Conservation (phyloP, 2,797 vertebrate species). For the Micromesistius poutassou region DNA sequence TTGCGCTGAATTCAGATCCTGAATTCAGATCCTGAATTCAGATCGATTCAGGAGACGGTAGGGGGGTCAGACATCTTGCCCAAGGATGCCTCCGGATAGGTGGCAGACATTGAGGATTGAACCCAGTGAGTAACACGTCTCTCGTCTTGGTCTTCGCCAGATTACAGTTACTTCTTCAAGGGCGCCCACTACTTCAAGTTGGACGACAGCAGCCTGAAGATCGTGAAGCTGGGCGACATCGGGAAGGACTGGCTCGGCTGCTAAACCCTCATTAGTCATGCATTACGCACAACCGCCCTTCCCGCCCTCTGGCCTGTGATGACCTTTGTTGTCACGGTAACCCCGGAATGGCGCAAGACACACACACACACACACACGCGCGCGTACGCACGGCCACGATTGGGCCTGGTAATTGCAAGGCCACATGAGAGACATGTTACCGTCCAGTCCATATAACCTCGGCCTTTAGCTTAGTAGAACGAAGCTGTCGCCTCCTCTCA, state of each 20-base stretch:
- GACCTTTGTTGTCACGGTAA: background rate
- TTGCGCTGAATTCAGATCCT: background rate
- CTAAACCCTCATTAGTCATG: conserved; percentile 77
- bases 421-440: conserved; percentile 56
- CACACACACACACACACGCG: background rate
- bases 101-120: background rate
- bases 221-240: conserved; percentile 92
- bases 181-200: conserved; percentile 91
- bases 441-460: conserved; percentile 59
- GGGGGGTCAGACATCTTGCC: too few species aligned
- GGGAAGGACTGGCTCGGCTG: conserved; percentile 95
- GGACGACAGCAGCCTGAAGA: conserved; percentile 95
- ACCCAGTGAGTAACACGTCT: background rate
- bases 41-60: background rate
- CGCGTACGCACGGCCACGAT: conserved; percentile 30
- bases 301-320: background rate
- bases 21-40: too few species aligned
- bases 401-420: conserved; percentile 70
- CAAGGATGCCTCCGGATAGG: too few species aligned
- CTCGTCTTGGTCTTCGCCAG: conserved; percentile 65
- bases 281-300: conserved; percentile 22
- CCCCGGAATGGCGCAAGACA: background rate
- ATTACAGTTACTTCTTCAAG: conserved; percentile 97
- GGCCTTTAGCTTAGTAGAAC: conserved; percentile 57
- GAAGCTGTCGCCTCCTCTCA: conserved; percentile 36